Conservation (phyloP, 1,140 invertebrate genomes). For the Tetragonula clypearis region DNA sequence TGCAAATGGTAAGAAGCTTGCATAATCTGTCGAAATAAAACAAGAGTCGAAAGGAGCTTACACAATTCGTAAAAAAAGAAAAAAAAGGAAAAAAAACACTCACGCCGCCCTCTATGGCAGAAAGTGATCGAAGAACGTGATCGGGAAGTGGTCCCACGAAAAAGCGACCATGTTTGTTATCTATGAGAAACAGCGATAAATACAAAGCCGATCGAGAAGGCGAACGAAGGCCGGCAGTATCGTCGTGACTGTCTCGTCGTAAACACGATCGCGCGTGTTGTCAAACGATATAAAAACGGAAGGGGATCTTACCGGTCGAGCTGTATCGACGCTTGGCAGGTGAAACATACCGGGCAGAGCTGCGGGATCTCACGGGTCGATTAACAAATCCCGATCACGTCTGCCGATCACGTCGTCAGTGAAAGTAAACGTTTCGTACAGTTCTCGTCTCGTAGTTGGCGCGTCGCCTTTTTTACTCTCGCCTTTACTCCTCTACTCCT, state of each 20-base stretch:
- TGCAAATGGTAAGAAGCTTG: neutral
- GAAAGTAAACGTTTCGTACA: neutral
- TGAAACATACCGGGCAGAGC: neutral
- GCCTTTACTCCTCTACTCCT: neutral
- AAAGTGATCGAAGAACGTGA: neutral
- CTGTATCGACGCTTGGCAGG: neutral
- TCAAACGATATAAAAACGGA: neutral
- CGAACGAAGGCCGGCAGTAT: constrained; percentile 26
- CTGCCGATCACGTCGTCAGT: neutral
- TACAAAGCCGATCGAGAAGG: neutral
- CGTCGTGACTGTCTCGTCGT: neutral
- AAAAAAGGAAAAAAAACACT: neutral
- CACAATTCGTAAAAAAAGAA: neutral
- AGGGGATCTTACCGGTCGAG: neutral
- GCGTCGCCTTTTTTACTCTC: neutral
- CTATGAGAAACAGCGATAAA: constrained; percentile 50
- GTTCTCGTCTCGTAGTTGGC: neutral
- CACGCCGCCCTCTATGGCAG: neutral
- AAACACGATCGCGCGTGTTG: constrained; percentile 21
- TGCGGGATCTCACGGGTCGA: neutral
- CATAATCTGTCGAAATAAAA: neutral
- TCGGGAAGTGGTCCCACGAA: neutral
- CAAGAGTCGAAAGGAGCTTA: neutral
- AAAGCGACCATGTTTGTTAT: constrained; percentile 38
- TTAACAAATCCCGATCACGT: neutral